Base-by-base conservation (phyloP, 35 echinoderm and acorn worm genomes). In the Lytechinus pictus region DNA sequence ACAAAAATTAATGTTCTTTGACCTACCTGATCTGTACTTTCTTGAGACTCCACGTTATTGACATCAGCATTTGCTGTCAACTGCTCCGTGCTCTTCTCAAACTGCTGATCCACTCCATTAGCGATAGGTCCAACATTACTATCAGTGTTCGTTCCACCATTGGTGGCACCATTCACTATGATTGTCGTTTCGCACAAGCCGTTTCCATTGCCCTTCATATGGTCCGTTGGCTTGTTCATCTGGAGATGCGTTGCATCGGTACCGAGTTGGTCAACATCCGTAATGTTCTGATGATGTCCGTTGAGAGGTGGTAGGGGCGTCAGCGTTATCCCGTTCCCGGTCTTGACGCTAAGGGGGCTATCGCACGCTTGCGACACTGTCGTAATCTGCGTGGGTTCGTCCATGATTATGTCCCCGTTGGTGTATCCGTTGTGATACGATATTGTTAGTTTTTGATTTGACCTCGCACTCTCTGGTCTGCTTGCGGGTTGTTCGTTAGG, bases 51-150 rank as follows among this genome's bases (percentile, higher is more conserved):
- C 27, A 55, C 54, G 21, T 24, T 9, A 27, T 93, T n/a, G 14
- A 28, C 11, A 27, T 24, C 92, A 55, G 54, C 92, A 27, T 53
- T 19, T 13, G 92, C 10, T 21, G 92, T 57, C 52, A 93, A 57
- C 55, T 93, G 92, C 57, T 93, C 92, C 27, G 92, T 93, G 92
- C 92, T 93, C 53, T 93, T 93, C 53, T 93, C 92, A 93, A 93
- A 54, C 13, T 57, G 9, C 4, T 54, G 92, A 55, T 93, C 92
- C 92, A 93, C 92, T 27, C 92, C 92, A 57, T 93, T 93, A 1
- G 92, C 92, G 3, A 93, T 54, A 10, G 92, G 29, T 5, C 53
- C 92, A 55, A 9, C 54, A 55, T 93, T 93, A 27, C 55, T 3
- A 53, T 54, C 92, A 57, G 28, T 93, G 53, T 93, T 93, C 21